Conservation (phyloP, 2,888 invertebrate genomes). For the Nomada ruficornis region DNA sequence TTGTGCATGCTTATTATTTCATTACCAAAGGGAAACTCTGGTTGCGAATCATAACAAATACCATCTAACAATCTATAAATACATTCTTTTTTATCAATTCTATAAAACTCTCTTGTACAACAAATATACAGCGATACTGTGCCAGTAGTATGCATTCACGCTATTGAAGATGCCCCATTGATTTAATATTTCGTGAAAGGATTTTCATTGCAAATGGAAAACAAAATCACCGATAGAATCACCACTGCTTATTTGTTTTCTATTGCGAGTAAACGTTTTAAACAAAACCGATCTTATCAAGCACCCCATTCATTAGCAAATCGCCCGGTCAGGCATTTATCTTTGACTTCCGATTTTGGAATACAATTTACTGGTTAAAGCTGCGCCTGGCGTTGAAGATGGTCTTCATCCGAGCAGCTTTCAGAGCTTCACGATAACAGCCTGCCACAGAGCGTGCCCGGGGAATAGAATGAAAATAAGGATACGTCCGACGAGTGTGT, state of each 20-base stretch:
- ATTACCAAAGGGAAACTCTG: too few species aligned
- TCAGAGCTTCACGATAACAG: constrained; percentile 44
- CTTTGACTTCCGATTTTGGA: constrained; percentile 50
- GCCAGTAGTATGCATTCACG: background rate
- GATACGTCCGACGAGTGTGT: constrained; percentile 64
- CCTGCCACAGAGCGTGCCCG: constrained; percentile 22
- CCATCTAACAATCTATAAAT: too few species aligned
- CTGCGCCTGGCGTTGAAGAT: constrained; percentile 48
- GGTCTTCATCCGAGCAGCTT: constrained; percentile 50
- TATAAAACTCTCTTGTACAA: background rate
- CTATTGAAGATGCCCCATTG: background rate
- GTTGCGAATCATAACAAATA: too few species aligned
- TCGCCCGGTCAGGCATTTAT: constrained; percentile 43
- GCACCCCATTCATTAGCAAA: constrained; percentile 48
- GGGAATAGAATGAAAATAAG: constrained; percentile 68
- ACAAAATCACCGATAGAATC: constrained; percentile 16
- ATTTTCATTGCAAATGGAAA: background rate
- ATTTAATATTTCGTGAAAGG: background rate
- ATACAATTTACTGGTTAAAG: constrained; percentile 56
- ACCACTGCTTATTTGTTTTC: constrained; percentile 4
- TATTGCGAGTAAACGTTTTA: background rate
- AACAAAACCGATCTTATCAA: too few species aligned
- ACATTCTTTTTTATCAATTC: too few species aligned
- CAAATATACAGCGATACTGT: background rate
- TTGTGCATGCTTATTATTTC: too few species aligned